These are phyloP conservation scores for Neopelma chrysocephalum DNA, from an alignment of 2,797 vertebrate species.

Conservation along the genomic window DNA sequence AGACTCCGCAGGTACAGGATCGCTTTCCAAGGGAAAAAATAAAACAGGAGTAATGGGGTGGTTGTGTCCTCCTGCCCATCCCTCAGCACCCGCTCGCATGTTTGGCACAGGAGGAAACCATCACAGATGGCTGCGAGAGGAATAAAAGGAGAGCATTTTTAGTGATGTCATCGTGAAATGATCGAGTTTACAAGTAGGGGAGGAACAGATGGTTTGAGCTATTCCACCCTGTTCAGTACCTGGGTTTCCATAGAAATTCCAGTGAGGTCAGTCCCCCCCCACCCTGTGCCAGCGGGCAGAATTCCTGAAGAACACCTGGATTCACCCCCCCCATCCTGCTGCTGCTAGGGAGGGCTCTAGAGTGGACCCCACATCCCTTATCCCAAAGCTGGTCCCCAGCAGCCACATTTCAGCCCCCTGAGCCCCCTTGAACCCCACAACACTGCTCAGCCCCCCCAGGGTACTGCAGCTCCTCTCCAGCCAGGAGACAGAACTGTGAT, in stretches of 20 bases:
- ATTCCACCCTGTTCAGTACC: slow-evolving; percentile 8
- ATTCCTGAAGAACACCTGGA: neutral
- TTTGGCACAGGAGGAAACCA: slow-evolving; percentile 31
- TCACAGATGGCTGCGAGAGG: slow-evolving; percentile 46
- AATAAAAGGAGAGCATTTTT: slow-evolving; percentile 25
- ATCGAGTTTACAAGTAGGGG: slow-evolving; percentile 48
- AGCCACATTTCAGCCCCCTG: neutral
- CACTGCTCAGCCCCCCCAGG: neutral
- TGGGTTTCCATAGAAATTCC: slow-evolving; percentile 63
- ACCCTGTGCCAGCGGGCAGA: neutral
- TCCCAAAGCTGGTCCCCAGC: neutral
- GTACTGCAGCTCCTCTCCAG: neutral
- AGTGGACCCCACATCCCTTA: neutral
- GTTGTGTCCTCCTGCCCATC: neutral
- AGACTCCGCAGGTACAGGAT: neutral
- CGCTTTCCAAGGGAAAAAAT: neutral
- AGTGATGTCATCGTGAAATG: slow-evolving; percentile 32
- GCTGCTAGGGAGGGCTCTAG: neutral
- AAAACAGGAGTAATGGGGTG: neutral
- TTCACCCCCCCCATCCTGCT: neutral
- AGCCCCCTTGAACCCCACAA: neutral
- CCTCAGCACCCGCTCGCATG: neutral
- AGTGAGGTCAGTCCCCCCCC: neutral
- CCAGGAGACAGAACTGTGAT: fast-evolving
- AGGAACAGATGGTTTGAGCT: slow-evolving; percentile 62